A percentile compares a stretch with the other conserved stretches of the same genome.
Evolutionary conservation across 2,888 invertebrate genomes (phyloP).

Genomic region (Nomada goodeniana): DNA sequence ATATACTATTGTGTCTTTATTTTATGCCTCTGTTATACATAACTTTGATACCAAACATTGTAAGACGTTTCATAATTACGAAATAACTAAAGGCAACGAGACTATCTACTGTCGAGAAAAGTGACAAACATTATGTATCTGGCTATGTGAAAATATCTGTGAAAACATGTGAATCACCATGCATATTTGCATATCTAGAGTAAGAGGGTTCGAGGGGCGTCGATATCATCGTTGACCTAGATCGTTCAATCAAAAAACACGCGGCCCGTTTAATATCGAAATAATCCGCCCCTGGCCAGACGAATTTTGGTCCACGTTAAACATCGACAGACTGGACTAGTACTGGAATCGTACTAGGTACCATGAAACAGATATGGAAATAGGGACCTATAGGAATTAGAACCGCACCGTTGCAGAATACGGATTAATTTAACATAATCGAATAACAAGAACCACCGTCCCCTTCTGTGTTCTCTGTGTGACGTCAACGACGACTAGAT

Average conservation of each 20-base stretch:
- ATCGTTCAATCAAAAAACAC: slow-evolving; percentile 38
- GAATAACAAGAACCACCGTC: slow-evolving; percentile 43
- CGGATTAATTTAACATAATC: slow-evolving; percentile 60
- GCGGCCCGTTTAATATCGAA: slow-evolving; percentile 22
- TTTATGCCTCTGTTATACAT: no score
- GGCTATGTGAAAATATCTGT: not conserved
- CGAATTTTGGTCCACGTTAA: not conserved
- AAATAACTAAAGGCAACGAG: no score
- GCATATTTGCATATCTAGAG: slow-evolving; percentile 2
- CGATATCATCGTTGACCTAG: slow-evolving; percentile 37
- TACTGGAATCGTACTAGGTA: no score
- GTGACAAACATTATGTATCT: not conserved
- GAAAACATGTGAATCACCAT: slow-evolving; percentile 25
- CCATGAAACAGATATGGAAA: not conserved
- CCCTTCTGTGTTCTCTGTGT: slow-evolving; percentile 34
- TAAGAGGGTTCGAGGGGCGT: slow-evolving; percentile 25
- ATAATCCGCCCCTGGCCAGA: slow-evolving; percentile 28
- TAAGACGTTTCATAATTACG: no score
- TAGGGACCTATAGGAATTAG: not conserved
- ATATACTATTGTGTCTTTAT: no score
- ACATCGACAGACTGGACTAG: no score
- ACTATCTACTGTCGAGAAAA: no score
- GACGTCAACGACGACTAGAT: slow-evolving; percentile 50
- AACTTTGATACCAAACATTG: no score
- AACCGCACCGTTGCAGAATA: slow-evolving; percentile 16